Evolutionary conservation across 1,140 invertebrate genomes (phyloP), one percentile per base, ranked within the genome.

Genomic region (Zaprionus kolodkinae): DNA sequence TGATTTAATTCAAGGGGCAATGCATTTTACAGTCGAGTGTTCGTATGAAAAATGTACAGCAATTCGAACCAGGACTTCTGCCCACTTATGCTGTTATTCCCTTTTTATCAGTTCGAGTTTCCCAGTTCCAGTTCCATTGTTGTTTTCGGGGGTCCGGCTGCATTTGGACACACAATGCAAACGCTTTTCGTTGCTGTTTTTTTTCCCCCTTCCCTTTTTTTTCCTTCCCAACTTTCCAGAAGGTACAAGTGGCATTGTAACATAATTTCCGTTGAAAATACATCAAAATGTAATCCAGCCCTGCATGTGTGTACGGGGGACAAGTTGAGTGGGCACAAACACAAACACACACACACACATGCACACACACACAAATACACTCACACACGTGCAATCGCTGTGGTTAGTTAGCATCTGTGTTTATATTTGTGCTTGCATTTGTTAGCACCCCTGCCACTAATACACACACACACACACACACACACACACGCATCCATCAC

Each of bases 391-490:
- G 55, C 60, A 52, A 54, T 85, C 66, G 77, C 76, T 87, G 84
- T 84, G 84, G 84, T 88, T 88, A 87, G 84, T 87, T 87, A 87
- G 84, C 84, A 88, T 87, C 84, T 87, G 84, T 87, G 85, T 87
- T 87, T 84, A 84, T 87, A 88, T 84, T 88, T 84, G 83, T 85
- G 72, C 84, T 83, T 85, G 78, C 74, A 87, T 87, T 83, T 84
- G 81, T 76, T 78, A 70, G 60, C 73, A 48, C 75, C 70, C 75
- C 75, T 70, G 61, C 45, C 45, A 74, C 54, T 12, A 48, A 54
- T 25, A 59, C 52, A 59, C 15, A 40, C 30, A 60, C 33, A 55
- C 33, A 25, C 55, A 17, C 61, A 55, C 52, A 65, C 73, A 81
- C 62, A 78, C 62, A 12, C 33, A 65, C 30, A 38, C 79, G 13